Evolutionary conservation across 2,797 vertebrate species (phyloP), one percentile per base, ranked within the genome.

Genomic region (Takifugu rubripes): DNA sequence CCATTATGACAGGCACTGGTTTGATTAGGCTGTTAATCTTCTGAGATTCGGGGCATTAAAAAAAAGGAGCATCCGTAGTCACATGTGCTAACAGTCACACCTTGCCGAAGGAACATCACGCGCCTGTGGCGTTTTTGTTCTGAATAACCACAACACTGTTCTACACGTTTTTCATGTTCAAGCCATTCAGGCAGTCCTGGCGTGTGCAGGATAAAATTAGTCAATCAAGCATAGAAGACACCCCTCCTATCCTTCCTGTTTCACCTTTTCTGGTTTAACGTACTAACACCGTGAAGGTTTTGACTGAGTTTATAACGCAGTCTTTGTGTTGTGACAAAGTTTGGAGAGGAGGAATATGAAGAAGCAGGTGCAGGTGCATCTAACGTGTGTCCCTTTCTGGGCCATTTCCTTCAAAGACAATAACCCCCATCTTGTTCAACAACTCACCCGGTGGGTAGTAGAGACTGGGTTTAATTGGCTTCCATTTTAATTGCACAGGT

Each of bases 1-100:
- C 92, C 92, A 96, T 96, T 95, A 95, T 91, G 89, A 89, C 89
- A 93, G 93, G 94, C 91, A 92, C 91, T 91, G 92, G 94, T 95
- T 95, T 95, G 93, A 97, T 97, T 94, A 95, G 94, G 91, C 91
- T 90, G 90, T 94, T 95, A 94, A 94, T 96, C 94, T 94, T 91
- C 87, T 87, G 90, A 91, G 85, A 91, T 89, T 88, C 21, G 82
- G 90, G 84, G 88, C 84, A 88, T 86, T 88, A 83, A 81, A 79
- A 74, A 56, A 63, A 57, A 69, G 60, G 58, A 79, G 66, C 87
- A 81, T 3, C 83, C 86, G 77, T 52, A 64, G 67, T 78, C 68
- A 56, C 75, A 78, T 66, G 67, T 67, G 61, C 72, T 69, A 52
- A 68, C 50, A 47, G 53, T 58, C 57, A 68, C 69, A 54, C 65